Evolutionary conservation across 2,888 invertebrate species (phyloP).

Genomic region (Dinocampus coccinellae): DNA sequence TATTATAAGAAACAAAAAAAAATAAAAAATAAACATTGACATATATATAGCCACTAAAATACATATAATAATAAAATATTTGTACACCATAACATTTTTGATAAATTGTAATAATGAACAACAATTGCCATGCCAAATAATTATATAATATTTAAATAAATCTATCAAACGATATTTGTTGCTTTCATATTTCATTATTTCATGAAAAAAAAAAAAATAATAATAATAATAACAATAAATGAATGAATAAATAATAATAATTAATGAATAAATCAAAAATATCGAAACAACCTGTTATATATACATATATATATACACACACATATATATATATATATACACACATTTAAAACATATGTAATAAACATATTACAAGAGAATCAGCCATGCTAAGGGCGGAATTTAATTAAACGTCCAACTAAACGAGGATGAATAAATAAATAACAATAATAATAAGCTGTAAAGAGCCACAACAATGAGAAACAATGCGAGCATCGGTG

Average conservation of each 20-base stretch:
- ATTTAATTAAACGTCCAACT: constrained; percentile 55
- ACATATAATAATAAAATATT: constrained; percentile 47
- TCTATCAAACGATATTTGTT: constrained; percentile 37
- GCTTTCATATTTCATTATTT: constrained; percentile 23
- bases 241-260: too few species aligned
- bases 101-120: constrained; percentile 41
- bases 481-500: constrained; percentile 69
- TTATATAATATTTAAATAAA: constrained; percentile 44
- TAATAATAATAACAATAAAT: too few species aligned
- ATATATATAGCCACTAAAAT: constrained; percentile 53
- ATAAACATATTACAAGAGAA: constrained; percentile 53
- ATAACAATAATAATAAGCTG: constrained; percentile 67
- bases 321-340: constrained; percentile 43
- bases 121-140: constrained; percentile 64
- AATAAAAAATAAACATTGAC: constrained; percentile 32
- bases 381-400: constrained; percentile 69
- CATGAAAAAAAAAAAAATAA: too few species aligned
- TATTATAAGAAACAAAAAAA: constrained; percentile 26
- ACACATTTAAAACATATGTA: not conserved
- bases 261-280: too few species aligned
- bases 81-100: constrained; percentile 52
- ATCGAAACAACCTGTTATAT: constrained; percentile 51
- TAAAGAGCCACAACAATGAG: constrained; percentile 70
- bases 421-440: constrained; percentile 49
- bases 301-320: constrained; percentile 41